Evolutionary conservation across 1,140 invertebrate genomes (phyloP), one percentile per base, ranked within the genome.

Genomic region (Sipha flava): DNA sequence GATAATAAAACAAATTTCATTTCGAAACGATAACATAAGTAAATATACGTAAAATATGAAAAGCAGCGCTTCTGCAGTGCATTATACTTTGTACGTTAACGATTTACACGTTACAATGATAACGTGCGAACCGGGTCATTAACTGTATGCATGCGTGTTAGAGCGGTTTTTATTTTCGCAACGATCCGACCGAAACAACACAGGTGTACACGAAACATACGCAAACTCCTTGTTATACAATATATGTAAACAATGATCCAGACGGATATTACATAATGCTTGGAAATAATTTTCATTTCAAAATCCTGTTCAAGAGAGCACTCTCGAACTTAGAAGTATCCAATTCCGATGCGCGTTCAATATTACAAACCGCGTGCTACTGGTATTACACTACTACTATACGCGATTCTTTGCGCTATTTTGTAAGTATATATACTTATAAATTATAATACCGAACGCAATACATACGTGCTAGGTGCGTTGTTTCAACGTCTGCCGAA

Each of bases 61-160:
- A 37, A n/a, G n/a, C n/a, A n/a, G n/a, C 31, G 14, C 16, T 37
- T 21, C 34, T 3, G 14, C 62, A 66, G 9, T 31, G 29, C 2
- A 31, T 62, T 62, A 62, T 3, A 62, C 18, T 31, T 9, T 2
- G 9, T 34, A 37, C 9, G 34, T 64, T 37, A 62, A 16, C 29
- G 10, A 34, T 26, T 62, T 62, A 34, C 14, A 40, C 14, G 62
- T 66, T 62, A 21, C 26, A 7, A 59, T 40, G 62, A 66, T 40
- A 66, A 66, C 62, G 62, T 66, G 62, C n/a, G 62, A 66, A 66
- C n/a, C 34, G 12, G 62, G 62, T 66, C 62, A 40, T 37, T 66
- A 66, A 64, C 37, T 64, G 59, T 40, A n/a, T 12, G 10, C 10
- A 64, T 21, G 23, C 5, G 34, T 37, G 40, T 66, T 66, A 40